phyloP scores from a whole-genome alignment of 2,113 vertebrate species.

The Pelusios castaneus region DNA sequence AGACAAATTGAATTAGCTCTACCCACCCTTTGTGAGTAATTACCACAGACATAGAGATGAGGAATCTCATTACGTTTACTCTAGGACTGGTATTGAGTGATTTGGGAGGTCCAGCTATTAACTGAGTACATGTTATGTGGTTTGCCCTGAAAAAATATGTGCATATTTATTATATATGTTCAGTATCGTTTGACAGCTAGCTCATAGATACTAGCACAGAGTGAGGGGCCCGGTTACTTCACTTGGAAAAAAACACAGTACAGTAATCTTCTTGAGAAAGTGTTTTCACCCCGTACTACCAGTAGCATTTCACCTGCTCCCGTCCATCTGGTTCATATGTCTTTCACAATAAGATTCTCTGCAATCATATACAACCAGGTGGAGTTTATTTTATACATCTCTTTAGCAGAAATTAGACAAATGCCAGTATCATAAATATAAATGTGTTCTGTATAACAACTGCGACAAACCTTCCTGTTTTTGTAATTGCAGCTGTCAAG shows the following conservation, averaged over 20 bases:
- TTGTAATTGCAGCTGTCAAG: background rate
- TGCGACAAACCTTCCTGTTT: background rate
- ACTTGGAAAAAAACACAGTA: background rate
- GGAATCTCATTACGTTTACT: background rate
- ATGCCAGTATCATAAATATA: background rate
- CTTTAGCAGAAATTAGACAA: background rate
- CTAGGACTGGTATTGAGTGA: background rate
- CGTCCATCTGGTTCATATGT: background rate
- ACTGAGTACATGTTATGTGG: background rate
- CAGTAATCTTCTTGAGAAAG: background rate
- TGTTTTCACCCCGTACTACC: background rate
- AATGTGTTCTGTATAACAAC: background rate
- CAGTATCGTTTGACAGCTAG: background rate
- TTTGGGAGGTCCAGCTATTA: background rate
- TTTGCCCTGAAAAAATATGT: background rate
- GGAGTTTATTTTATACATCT: rapidly evolving
- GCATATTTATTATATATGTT: background rate
- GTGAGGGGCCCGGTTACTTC: background rate
- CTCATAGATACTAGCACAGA: background rate
- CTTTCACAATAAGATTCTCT: background rate
- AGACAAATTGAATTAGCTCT: background rate
- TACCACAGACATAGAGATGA: background rate
- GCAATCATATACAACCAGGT: background rate
- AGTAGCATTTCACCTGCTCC: background rate
- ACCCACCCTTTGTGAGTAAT: background rate